phyloP scores from a whole-genome alignment of 2,888 invertebrate species.

The Lasius fuliginosus region DNA sequence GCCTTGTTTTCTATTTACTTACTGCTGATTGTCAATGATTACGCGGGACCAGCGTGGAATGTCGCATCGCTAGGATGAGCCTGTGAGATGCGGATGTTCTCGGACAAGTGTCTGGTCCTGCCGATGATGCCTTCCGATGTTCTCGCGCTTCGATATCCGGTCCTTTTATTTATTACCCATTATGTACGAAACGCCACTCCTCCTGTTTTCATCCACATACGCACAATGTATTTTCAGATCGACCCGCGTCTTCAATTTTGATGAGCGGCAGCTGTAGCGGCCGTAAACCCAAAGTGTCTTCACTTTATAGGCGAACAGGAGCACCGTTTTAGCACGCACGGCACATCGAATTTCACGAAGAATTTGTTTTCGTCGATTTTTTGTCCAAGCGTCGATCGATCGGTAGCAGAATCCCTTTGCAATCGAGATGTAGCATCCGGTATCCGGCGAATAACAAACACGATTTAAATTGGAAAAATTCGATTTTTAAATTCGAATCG shows the following conservation, averaged over 20 bases:
- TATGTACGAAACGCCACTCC: conserved; percentile 14
- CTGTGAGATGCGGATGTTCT: conserved; percentile 53
- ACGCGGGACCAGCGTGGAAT: conserved; percentile 70
- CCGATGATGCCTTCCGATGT: conserved; percentile 40
- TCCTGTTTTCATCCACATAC: conserved; percentile 15
- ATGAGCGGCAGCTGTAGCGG: conserved; percentile 4
- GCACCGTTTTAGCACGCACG: conserved; percentile 42
- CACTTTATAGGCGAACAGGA: conserved; percentile 10
- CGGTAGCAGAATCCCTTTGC: not conserved
- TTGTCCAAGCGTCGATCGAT: not conserved
- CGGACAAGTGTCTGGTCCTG: conserved; percentile 27
- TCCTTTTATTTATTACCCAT: conserved; percentile 35
- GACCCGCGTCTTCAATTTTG: conserved; percentile 18
- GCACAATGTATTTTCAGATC: conserved; percentile 54
- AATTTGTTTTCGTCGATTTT: conserved; percentile 7
- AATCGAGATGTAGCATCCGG: not conserved
- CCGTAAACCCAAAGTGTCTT: conserved; percentile 39
- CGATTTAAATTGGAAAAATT: not conserved
- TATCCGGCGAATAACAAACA: not conserved
- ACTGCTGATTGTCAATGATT: conserved; percentile 77
- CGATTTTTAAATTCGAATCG: not conserved
- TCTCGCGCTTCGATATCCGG: conserved; percentile 51
- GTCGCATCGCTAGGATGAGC: conserved; percentile 72
- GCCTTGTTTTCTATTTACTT: conserved; percentile 61
- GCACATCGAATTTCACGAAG: conserved; percentile 16